These are phyloP conservation scores for Drosophila dunni DNA, from an alignment of 1,140 invertebrate species.

Conservation along the genomic window DNA sequence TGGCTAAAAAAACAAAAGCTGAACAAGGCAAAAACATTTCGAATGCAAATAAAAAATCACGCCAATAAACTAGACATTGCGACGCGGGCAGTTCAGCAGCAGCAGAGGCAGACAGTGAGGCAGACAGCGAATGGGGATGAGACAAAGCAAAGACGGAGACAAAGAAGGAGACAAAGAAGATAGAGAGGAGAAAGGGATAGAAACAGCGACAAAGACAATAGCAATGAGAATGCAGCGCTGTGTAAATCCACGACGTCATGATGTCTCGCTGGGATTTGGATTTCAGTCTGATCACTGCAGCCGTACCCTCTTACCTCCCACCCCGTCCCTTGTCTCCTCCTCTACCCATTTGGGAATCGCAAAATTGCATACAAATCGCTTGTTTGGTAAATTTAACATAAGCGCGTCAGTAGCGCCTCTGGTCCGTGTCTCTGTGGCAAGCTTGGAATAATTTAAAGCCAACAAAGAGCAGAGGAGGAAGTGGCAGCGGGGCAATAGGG, in stretches of 20 bases:
- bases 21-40: conserved; percentile 50
- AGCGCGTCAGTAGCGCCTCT: conserved; percentile 82
- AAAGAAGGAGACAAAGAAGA: conserved; percentile 6
- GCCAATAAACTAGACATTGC: conserved; percentile 84
- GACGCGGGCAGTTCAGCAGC: conserved; percentile 46
- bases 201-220: conserved; percentile 35
- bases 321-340: background rate
- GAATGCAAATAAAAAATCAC: conserved; percentile 84
- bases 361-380: conserved; percentile 83
- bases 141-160: background rate
- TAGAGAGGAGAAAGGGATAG: conserved; percentile 19
- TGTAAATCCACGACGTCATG: conserved; percentile 77
- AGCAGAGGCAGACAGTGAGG: conserved; percentile 32
- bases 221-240: conserved; percentile 16
- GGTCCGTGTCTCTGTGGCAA: conserved; percentile 65
- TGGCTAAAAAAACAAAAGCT: too few species aligned
- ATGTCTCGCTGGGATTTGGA: conserved; percentile 83
- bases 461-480: conserved; percentile 36
- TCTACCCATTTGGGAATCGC: conserved; percentile 39
- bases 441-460: conserved; percentile 77
- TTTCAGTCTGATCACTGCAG: conserved; percentile 45
- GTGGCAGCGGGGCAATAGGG: conserved; percentile 16
- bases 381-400: conserved; percentile 84
- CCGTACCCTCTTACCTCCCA: too few species aligned
- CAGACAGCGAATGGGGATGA: conserved; percentile 41